These are phyloP conservation scores for Romanogobio albipinnatus DNA, from an alignment of 2,113 vertebrate species.

Conservation along the genomic window DNA sequence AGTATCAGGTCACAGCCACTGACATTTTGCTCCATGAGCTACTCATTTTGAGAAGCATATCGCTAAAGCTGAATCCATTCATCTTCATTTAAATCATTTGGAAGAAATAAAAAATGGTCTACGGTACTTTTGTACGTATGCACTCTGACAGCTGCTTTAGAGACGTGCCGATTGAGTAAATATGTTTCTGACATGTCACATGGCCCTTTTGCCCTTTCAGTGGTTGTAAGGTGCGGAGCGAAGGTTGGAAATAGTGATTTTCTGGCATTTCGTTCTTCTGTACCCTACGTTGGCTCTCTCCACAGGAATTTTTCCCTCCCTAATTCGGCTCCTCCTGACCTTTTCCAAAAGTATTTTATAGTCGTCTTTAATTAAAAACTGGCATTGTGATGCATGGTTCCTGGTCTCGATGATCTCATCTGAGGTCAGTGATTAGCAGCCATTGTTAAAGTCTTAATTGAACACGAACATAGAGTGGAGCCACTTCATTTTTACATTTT, in stretches of 20 bases:
- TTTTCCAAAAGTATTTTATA: constrained; percentile 67
- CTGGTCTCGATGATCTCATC: constrained; percentile 61
- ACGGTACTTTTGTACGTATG: constrained; percentile 50
- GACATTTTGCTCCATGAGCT: not conserved
- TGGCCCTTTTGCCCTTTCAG: constrained; percentile 66
- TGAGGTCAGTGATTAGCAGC: constrained; percentile 59
- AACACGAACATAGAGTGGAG: constrained; percentile 33
- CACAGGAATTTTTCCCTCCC: constrained; percentile 54
- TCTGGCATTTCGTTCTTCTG: constrained; percentile 67
- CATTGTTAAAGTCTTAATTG: constrained; percentile 59
- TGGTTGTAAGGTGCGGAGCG: constrained; percentile 41
- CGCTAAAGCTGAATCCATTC: not conserved
- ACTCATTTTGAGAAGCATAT: not conserved
- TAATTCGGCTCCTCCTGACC: constrained; percentile 64
- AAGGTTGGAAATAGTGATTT: constrained; percentile 72
- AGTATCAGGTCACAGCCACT: constrained; percentile 3
- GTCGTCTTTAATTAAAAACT: constrained; percentile 73
- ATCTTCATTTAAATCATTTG: constrained; percentile 7
- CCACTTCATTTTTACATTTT: constrained; percentile 47
- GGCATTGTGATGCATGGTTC: constrained; percentile 62
- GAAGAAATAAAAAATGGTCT: not conserved
- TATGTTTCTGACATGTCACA: constrained; percentile 69
- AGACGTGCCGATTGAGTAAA: constrained; percentile 71
- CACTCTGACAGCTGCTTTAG: constrained; percentile 60
- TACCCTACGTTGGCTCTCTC: constrained; percentile 58